These are phyloP conservation scores for Luidia sarsii DNA, from an alignment of 53 echinoderm and acorn worm species.

Conservation along the genomic window DNA sequence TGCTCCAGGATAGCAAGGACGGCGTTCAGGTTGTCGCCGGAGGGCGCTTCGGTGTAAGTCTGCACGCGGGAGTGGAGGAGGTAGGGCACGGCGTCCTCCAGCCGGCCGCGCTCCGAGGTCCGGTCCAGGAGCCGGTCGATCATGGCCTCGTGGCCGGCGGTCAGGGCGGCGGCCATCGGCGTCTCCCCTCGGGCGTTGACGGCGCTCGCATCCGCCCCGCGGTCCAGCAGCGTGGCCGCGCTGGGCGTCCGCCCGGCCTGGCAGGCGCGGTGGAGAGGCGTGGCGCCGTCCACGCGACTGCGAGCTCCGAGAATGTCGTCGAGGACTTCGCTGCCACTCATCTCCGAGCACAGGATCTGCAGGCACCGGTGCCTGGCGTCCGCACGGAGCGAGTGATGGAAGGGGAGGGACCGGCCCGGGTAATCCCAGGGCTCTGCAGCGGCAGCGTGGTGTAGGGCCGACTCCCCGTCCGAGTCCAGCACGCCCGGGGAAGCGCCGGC, in stretches of 20 bases:
- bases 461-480: slow-evolving; percentile 56
- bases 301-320: no score
- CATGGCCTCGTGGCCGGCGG: slow-evolving; percentile 36
- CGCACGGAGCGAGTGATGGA: slow-evolving; percentile 16
- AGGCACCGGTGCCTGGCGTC: slow-evolving; percentile 35
- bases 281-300: slow-evolving; percentile 36
- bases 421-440: no score
- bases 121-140: slow-evolving; percentile 24
- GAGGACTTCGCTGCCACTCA: slow-evolving; percentile 43
- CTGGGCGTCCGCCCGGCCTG: slow-evolving; percentile 47
- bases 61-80: slow-evolving; percentile 40
- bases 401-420: slow-evolving; percentile 21
- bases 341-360: slow-evolving; percentile 33
- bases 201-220: slow-evolving; percentile 45
- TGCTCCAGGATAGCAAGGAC: slow-evolving; percentile 22
- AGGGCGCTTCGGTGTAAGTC: slow-evolving; percentile 21
- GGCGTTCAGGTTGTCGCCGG: slow-evolving; percentile 13
- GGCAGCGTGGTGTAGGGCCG: slow-evolving; percentile 60
- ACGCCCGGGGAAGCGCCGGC: slow-evolving; percentile 59
- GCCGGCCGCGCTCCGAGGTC: neutral
- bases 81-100: slow-evolving; percentile 43
- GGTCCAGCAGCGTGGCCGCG: slow-evolving; percentile 26
- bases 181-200: slow-evolving; percentile 44
- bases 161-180: slow-evolving; percentile 27
- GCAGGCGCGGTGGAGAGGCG: slow-evolving; percentile 59